A percentile compares a stretch with the other conserved stretches of the same genome.
Evolutionary conservation across 2,888 invertebrate species (phyloP).

Genomic region (Oxytorus armatus): DNA sequence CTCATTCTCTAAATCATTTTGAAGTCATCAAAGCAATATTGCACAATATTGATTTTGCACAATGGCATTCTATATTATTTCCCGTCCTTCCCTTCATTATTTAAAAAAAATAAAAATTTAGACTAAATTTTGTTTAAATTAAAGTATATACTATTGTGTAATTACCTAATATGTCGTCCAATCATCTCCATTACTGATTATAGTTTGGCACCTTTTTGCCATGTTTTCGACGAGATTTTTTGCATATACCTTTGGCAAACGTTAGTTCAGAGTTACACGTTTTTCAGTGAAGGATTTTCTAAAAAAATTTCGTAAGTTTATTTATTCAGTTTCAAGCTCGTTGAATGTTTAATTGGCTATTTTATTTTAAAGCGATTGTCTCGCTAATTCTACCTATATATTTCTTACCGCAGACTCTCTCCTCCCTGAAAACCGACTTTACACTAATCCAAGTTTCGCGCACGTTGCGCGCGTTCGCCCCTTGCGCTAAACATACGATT

Average conservation of each 20-base stretch:
- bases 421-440: slow-evolving; percentile 19
- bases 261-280: too few relatives aligned
- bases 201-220: too few relatives aligned
- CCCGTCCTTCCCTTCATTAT: neutral
- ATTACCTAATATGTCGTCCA: too few relatives aligned
- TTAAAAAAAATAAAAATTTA: too few relatives aligned
- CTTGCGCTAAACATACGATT: slow-evolving; percentile 4
- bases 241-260: too few relatives aligned
- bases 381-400: slow-evolving; percentile 71
- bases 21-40: slow-evolving; percentile 19
- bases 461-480: slow-evolving; percentile 32
- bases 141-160: too few relatives aligned
- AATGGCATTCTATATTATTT: neutral
- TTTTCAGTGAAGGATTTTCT: too few relatives aligned
- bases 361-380: neutral
- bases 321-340: too few relatives aligned
- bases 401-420: slow-evolving; percentile 57
- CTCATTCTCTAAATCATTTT: slow-evolving; percentile 23
- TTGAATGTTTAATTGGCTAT: neutral
- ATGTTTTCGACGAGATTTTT: too few relatives aligned
- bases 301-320: too few relatives aligned
- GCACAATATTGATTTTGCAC: neutral
- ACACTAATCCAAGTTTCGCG: slow-evolving; percentile 26
- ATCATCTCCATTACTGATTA: too few relatives aligned
- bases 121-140: too few relatives aligned